These are phyloP conservation scores for Montipora capitata DNA, from an alignment of 92 coral and sea anemone species.

Conservation along the genomic window DNA sequence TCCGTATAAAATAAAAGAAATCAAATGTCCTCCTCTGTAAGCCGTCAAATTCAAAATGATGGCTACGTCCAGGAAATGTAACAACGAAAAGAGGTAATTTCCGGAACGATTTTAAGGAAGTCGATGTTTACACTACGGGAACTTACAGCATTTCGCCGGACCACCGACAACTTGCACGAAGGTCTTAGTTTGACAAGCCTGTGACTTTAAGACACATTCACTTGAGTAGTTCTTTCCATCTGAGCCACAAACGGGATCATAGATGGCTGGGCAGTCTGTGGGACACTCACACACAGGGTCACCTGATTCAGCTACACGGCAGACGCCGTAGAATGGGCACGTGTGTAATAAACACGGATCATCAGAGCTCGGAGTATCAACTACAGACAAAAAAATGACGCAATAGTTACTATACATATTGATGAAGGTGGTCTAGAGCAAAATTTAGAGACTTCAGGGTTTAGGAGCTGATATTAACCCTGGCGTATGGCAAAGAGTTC, in stretches of 20 bases:
- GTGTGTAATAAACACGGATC: constrained; percentile 36
- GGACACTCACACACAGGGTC: constrained; percentile 68
- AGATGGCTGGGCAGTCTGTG: constrained; percentile 45
- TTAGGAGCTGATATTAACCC: too few relatives aligned
- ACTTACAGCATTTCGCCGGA: constrained; percentile 46
- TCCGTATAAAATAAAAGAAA: too few relatives aligned
- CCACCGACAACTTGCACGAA: constrained; percentile 22
- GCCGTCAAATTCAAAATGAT: too few relatives aligned
- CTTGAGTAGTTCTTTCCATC: constrained; percentile 73
- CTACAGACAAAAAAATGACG: not conserved
- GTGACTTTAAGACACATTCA: constrained; percentile 60
- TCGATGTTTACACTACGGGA: too few relatives aligned
- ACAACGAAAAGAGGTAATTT: too few relatives aligned
- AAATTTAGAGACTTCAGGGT: too few relatives aligned
- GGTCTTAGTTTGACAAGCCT: constrained; percentile 46
- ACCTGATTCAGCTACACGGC: constrained; percentile 48
- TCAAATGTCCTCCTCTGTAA: too few relatives aligned
- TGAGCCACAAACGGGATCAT: constrained; percentile 77
- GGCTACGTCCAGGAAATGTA: too few relatives aligned
- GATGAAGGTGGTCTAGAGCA: too few relatives aligned
- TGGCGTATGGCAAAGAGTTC: too few relatives aligned
- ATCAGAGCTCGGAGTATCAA: constrained; percentile 30
- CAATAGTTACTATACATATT: too few relatives aligned
- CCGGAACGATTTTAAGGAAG: too few relatives aligned
- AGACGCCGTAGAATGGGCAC: constrained; percentile 50